phyloP scores from a whole-genome alignment of 2,113 vertebrate genomes.

The Megaceryle maxima region DNA sequence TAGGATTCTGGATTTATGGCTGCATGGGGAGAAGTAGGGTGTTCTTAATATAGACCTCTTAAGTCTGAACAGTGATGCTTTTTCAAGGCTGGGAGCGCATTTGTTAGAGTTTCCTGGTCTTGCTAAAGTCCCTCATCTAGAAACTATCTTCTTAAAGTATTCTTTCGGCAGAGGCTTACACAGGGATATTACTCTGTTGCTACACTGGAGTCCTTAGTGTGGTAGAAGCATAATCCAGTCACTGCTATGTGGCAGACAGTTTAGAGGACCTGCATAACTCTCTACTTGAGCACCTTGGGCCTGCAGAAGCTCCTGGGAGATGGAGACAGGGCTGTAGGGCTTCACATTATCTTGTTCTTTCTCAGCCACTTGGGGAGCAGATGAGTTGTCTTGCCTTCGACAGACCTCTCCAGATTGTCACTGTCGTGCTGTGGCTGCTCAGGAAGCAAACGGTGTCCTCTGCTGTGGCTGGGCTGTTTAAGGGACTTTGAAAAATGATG shows the following conservation, averaged over 20 bases:
- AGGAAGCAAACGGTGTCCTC: background rate
- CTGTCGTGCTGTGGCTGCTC: background rate
- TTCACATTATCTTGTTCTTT: background rate
- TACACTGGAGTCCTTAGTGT: accelerated
- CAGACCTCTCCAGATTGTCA: background rate
- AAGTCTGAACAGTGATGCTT: background rate
- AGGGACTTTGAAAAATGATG: accelerated
- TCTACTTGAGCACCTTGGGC: accelerated
- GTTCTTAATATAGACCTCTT: slow-evolving; percentile 29
- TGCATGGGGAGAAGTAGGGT: background rate
- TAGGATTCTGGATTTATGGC: slow-evolving; percentile 38
- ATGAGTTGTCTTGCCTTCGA: background rate
- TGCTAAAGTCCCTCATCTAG: background rate
- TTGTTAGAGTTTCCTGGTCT: background rate
- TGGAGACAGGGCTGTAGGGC: background rate
- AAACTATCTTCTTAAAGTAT: background rate
- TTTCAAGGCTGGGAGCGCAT: background rate
- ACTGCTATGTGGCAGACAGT: too few relatives aligned
- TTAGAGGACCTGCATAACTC: too few relatives aligned
- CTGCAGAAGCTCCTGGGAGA: background rate
- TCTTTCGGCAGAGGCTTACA: background rate
- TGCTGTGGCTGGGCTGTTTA: background rate
- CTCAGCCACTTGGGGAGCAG: background rate
- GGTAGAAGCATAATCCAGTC: background rate
- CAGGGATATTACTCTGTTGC: background rate